Evolutionary conservation across 2,113 vertebrate genomes (phyloP).

Genomic region (Bos indicus): DNA sequence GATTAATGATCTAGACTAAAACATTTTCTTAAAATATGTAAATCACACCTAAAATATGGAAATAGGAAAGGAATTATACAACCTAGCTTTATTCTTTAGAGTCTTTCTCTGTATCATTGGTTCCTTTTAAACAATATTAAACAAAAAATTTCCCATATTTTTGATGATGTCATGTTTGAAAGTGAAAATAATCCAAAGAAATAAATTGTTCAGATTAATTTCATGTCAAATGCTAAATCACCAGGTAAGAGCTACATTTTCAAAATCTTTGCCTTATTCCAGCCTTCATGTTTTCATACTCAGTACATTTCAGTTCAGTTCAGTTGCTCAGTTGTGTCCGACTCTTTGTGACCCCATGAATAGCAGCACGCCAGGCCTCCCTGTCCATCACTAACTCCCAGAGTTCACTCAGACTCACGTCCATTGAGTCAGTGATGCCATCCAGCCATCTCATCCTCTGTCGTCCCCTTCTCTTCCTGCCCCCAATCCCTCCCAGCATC

Average conservation of each 20-base stretch:
- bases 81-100: not conserved
- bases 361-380: too few relatives aligned
- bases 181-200: constrained; percentile 1
- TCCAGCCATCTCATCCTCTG: too few relatives aligned
- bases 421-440: too few relatives aligned
- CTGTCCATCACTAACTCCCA: too few relatives aligned
- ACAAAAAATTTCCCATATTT: not conserved
- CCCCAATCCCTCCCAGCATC: too few relatives aligned
- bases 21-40: not conserved
- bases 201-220: not conserved
- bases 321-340: too few relatives aligned
- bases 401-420: too few relatives aligned
- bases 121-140: not conserved
- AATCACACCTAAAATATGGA: not conserved
- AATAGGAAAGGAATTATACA: not conserved
- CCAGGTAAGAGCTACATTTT: not conserved
- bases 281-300: not conserved
- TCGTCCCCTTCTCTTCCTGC: too few relatives aligned
- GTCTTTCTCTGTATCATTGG: not conserved
- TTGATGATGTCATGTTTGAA: not conserved
- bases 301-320: not conserved
- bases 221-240: not conserved
- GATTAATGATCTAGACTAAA: not conserved
- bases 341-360: too few relatives aligned
- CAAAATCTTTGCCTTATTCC: not conserved